These are phyloP conservation scores for Lethrus apterus DNA, from an alignment of 1,140 invertebrate species.

Conservation along the genomic window DNA sequence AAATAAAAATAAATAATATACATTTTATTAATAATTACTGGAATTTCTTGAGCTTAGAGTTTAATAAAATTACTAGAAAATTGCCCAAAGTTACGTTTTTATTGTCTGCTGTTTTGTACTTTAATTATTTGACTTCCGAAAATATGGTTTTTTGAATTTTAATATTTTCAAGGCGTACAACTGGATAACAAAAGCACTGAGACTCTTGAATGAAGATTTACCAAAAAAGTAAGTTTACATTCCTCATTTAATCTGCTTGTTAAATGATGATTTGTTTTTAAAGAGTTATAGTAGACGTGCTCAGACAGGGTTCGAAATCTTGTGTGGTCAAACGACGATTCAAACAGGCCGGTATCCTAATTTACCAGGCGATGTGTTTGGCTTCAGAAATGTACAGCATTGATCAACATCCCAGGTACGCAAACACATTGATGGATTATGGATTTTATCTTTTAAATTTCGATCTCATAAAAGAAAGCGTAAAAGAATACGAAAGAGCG, in stretches of 20 bases:
- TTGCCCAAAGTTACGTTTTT: no score
- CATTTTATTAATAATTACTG: no score
- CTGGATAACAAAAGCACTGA: constrained; percentile 67
- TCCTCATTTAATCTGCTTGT: not conserved
- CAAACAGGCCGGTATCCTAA: constrained; percentile 67
- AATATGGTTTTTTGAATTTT: not conserved
- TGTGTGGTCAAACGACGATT: constrained; percentile 84
- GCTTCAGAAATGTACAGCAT: constrained; percentile 61
- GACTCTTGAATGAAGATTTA: constrained; percentile 52
- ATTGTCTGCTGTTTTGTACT: not conserved
- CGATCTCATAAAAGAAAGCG: constrained; percentile 75
- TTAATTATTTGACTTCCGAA: not conserved
- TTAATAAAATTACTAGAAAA: no score
- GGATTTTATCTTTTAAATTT: constrained; percentile 85
- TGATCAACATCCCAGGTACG: constrained; percentile 66
- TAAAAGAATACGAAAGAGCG: constrained; percentile 77
- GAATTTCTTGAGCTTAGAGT: no score
- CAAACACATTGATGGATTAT: constrained; percentile 77
- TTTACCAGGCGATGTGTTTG: constrained; percentile 70
- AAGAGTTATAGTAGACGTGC: constrained; percentile 66
- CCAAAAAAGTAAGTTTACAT: constrained; percentile 46
- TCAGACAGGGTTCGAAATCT: constrained; percentile 75
- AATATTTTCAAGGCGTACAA: constrained; percentile 43
- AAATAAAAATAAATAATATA: no score
- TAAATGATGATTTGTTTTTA: constrained; percentile 18